phyloP scores from a whole-genome alignment of 1,140 invertebrate genomes.

The Chlorops oryzae region DNA sequence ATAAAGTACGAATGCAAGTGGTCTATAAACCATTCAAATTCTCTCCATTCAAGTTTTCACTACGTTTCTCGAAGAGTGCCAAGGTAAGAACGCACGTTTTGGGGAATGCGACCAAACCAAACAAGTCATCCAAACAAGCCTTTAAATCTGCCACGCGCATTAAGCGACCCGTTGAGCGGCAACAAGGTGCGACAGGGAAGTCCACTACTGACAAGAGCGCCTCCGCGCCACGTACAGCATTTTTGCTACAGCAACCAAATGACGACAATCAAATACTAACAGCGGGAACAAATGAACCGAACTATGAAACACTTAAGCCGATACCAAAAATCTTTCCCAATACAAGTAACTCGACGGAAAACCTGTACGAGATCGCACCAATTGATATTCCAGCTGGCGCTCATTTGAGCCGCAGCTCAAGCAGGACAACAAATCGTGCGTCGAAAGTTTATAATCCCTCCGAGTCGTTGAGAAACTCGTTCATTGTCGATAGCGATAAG shows the following conservation, averaged over 20 bases:
- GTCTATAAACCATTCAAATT: constrained; percentile 79
- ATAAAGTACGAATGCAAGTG: constrained; percentile 70
- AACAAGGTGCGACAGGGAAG: too few species aligned
- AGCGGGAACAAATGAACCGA: constrained; percentile 38
- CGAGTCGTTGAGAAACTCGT: too few species aligned
- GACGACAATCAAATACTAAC: constrained; percentile 46
- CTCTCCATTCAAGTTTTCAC: constrained; percentile 78
- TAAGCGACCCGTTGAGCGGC: too few species aligned
- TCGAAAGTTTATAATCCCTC: too few species aligned
- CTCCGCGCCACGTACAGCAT: too few species aligned
- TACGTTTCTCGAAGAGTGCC: constrained; percentile 64
- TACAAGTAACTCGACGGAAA: constrained; percentile 12
- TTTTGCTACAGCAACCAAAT: too few species aligned
- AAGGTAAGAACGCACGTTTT: constrained; percentile 53
- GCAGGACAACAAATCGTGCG: neutral
- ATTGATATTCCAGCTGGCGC: constrained; percentile 33
- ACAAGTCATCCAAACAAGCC: constrained; percentile 29
- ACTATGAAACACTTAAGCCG: constrained; percentile 42
- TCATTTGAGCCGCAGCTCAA: constrained; percentile 14
- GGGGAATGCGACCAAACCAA: constrained; percentile 20
- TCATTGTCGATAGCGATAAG: too few species aligned
- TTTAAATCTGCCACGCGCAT: constrained; percentile 20
- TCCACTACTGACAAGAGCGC: too few species aligned
- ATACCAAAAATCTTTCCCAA: constrained; percentile 18
- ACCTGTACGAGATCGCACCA: too few species aligned